Evolutionary conservation across 2,888 invertebrate genomes (phyloP).

Genomic region (Gnatocerus cornutus): DNA sequence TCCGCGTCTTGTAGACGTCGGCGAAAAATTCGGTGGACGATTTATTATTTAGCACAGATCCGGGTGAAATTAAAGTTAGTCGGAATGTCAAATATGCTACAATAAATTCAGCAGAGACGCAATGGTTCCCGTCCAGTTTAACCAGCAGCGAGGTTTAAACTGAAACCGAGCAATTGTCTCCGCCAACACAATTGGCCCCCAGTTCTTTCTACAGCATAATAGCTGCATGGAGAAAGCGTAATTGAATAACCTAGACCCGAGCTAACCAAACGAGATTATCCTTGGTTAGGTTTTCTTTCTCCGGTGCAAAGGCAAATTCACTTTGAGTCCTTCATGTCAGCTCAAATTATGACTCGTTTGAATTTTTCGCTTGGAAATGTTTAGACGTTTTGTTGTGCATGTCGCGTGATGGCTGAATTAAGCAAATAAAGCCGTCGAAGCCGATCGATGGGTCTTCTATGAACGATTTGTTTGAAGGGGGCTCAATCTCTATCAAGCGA

Average conservation of each 20-base stretch:
- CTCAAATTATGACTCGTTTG: constrained; percentile 15
- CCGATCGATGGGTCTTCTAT: constrained; percentile 27
- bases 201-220: constrained; percentile 11
- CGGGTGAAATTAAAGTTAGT: no score
- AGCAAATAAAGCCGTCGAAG: constrained; percentile 23
- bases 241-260: constrained; percentile 24
- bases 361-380: constrained; percentile 16
- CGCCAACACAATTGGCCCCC: constrained; percentile 7
- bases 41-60: neutral
- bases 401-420: constrained; percentile 23
- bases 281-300: constrained; percentile 32
- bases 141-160: neutral
- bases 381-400: constrained; percentile 14
- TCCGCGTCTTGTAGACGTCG: neutral
- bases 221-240: constrained; percentile 23
- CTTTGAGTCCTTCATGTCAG: constrained; percentile 9
- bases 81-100: no score
- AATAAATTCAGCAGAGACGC: no score
- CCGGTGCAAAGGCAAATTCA: constrained; percentile 17
- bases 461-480: constrained; percentile 21
- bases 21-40: constrained; percentile 2
- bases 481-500: constrained; percentile 4
- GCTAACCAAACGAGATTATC: constrained; percentile 29
- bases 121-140: neutral
- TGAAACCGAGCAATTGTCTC: neutral